Conservation (phyloP, 1,140 invertebrate genomes). For the silkworm (Bombyx mori) region ASM3026992v2 NC_085115.1:6716501-6717000, state of each 20-base stretch:
- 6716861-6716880: constrained; percentile 22
- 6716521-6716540: too few species aligned
- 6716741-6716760: constrained; percentile 20
- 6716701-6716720: constrained; percentile 48
- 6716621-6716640: constrained; percentile 67
- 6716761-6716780: constrained; percentile 25
- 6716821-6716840: constrained; percentile 29
- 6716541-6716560: too few species aligned
- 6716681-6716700: constrained; percentile 63
- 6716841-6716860: constrained; percentile 31
- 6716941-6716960: constrained; percentile 1
- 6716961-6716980: background rate
- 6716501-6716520: constrained; percentile 9
- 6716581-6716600: constrained; percentile 9
- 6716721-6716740: constrained; percentile 66
- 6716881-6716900: constrained; percentile 2
- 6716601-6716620: constrained; percentile 49
- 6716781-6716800: constrained; percentile 33
- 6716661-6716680: constrained; percentile 71
- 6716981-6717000: background rate
- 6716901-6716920: background rate
- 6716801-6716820: constrained; percentile 53
- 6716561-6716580: too few species aligned
- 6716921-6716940: background rate
- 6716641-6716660: constrained; percentile 62